Evolutionary conservation across 2,888 invertebrate genomes (phyloP), one percentile per base, ranked within the genome.

Genomic region (Lasius platythorax): DNA sequence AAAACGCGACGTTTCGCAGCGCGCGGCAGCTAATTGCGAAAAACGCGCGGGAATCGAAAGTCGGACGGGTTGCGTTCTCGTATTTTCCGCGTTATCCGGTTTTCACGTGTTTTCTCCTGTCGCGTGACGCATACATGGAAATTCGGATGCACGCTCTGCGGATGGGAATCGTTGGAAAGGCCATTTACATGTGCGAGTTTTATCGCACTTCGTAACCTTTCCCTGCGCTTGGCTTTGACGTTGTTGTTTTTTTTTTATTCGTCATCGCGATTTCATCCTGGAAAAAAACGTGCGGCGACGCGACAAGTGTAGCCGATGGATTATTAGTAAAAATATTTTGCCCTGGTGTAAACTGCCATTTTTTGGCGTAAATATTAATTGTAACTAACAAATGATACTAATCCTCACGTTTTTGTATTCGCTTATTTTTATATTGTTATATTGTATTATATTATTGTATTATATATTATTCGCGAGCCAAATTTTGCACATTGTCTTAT

Each of bases 171-270:
- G 82, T 70, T 78, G 82, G 30, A 75, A 84, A 75, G 40, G 67
- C 78, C 53, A 86, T 87, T 84, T 84, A 87, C 86, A 75, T 82
- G 37, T 70, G 33, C 73, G 76, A 83, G 81, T 83, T 86, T 78
- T 61, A 81, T 81, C 58, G 78, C 78, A 56, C 56, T 50, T 66
- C 30, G 53, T 78, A 81, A 73, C 81, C 79, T 73, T 74, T 30
- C 15, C 53, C 53, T 82, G 5, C 64, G 43, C 12, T 74, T 58
- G 82, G 23, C 82, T 81, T 81, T 81, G 79, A 73, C 46, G 61
- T 33, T 33, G 23, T 33, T 23, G 6, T 15, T 58, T 30, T 28
- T 78, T 79, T 79, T 61, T 40, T 5, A 11, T 61, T 61, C 2
- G 46, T 61, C 61, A 79, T 61, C 37, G 46, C 74, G 61, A 81